phyloP scores from a whole-genome alignment of 1,140 invertebrate genomes.

The Ceratoteleas bidentatus region DNA sequence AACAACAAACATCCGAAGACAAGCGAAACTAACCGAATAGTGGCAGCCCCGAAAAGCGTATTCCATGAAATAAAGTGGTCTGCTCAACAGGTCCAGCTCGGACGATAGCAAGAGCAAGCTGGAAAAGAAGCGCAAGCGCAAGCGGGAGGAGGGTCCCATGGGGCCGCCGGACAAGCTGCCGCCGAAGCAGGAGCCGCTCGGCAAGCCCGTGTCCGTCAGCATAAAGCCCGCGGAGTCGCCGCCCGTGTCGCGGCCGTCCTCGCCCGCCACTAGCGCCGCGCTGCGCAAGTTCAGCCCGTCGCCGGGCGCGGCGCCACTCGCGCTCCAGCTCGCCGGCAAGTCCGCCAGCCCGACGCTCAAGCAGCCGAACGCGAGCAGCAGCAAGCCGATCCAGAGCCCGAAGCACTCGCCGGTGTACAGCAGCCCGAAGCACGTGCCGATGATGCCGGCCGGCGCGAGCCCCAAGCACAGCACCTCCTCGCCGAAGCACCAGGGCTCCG shows the following conservation, averaged over 20 bases:
- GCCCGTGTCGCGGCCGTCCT: conserved; percentile 82
- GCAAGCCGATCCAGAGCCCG: conserved; percentile 85
- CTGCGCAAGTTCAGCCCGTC: conserved; percentile 87
- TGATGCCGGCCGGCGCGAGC: conserved; percentile 83
- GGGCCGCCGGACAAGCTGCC: conserved; percentile 91
- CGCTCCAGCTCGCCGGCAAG: conserved; percentile 83
- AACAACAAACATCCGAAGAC: too few relatives aligned
- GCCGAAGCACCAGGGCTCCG: conserved; percentile 86
- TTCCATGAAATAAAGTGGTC: conserved; percentile 43
- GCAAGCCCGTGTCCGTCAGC: conserved; percentile 87
- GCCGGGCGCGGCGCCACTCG: conserved; percentile 83
- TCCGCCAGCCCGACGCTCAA: conserved; percentile 83
- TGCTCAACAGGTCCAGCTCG: conserved; percentile 61
- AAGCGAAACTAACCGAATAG: too few relatives aligned
- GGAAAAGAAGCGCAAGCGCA: conserved; percentile 90
- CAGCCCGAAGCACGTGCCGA: conserved; percentile 86
- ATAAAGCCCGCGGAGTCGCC: conserved; percentile 88
- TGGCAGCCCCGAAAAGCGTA: conserved; percentile 40
- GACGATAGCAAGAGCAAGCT: conserved; percentile 84
- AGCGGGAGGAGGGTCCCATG: conserved; percentile 90
- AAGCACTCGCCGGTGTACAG: conserved; percentile 89
- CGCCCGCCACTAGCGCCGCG: conserved; percentile 83
- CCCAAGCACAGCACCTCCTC: conserved; percentile 87
- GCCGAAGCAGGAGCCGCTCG: conserved; percentile 85
- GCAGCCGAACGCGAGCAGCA: conserved; percentile 76